These are phyloP conservation scores for Vanessa atalanta DNA, from an alignment of 1,140 invertebrate species.

Conservation along the genomic window DNA sequence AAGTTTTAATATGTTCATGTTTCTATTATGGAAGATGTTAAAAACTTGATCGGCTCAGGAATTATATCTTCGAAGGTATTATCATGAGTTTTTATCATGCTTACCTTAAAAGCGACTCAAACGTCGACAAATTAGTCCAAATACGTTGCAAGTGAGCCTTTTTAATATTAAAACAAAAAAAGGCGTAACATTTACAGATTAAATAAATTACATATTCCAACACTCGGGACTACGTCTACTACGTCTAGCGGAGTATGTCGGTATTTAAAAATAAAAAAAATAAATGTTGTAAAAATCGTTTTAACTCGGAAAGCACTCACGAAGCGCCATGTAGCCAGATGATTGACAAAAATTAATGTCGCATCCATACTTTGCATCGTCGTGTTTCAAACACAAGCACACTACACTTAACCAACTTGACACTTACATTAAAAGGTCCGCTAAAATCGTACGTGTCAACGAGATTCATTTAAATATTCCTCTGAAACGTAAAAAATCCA, in stretches of 20 bases:
- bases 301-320: constrained; percentile 26
- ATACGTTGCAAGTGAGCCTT: background rate
- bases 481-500: constrained; percentile 58
- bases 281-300: constrained; percentile 26
- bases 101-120: background rate
- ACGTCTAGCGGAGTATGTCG: constrained; percentile 9
- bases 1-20: background rate
- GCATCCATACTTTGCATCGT: constrained; percentile 33
- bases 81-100: background rate
- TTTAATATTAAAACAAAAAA: background rate
- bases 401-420: constrained; percentile 45
- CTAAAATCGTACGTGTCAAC: constrained; percentile 61
- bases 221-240: constrained; percentile 12
- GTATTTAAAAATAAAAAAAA: constrained; percentile 22
- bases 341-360: constrained; percentile 47
- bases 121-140: constrained; percentile 5
- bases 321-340: constrained; percentile 34
- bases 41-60: background rate
- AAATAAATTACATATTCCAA: constrained; percentile 25
- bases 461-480: constrained; percentile 59
- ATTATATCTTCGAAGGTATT: constrained; percentile 1
- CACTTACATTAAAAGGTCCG: constrained; percentile 60
- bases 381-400: constrained; percentile 32
- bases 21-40: background rate
- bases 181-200: background rate